phyloP scores from a whole-genome alignment of 2,113 vertebrate species.

The Dasyurus viverrinus region DNA sequence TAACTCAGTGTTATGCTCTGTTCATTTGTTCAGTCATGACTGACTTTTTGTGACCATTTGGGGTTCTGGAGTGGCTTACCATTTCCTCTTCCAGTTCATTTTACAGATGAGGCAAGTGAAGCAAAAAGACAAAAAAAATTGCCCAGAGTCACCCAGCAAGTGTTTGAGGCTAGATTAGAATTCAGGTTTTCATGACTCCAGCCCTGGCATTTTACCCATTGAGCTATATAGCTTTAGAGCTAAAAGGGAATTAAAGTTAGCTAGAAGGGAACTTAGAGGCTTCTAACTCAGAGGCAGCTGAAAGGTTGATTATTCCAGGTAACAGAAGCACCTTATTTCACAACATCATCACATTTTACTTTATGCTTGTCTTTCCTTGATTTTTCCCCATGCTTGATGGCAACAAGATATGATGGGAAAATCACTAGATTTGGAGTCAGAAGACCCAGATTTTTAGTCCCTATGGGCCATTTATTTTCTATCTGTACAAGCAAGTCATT shows the following conservation, averaged over 20 bases:
- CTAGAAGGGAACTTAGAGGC: background rate
- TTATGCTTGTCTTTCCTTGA: background rate
- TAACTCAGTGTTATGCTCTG: background rate
- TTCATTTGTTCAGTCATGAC: background rate
- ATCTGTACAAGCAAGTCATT: background rate
- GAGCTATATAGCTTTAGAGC: background rate
- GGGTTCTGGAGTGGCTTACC: background rate
- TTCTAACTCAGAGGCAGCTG: background rate
- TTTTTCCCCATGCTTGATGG: background rate
- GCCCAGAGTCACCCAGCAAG: too few relatives aligned
- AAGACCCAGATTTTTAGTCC: background rate
- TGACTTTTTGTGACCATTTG: background rate
- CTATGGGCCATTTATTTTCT: background rate
- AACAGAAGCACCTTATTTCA: background rate
- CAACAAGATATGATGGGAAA: background rate
- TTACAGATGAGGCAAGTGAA: background rate
- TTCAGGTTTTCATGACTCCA: background rate
- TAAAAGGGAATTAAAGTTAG: background rate
- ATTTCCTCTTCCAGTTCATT: background rate
- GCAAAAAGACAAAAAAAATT: background rate
- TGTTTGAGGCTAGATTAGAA: background rate
- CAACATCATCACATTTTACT: background rate
- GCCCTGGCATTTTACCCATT: background rate
- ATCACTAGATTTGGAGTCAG: background rate
- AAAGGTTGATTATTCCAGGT: background rate